Evolutionary conservation across 2,888 invertebrate species (phyloP), one percentile per base, ranked within the genome.

Genomic region (Hedya salicella): DNA sequence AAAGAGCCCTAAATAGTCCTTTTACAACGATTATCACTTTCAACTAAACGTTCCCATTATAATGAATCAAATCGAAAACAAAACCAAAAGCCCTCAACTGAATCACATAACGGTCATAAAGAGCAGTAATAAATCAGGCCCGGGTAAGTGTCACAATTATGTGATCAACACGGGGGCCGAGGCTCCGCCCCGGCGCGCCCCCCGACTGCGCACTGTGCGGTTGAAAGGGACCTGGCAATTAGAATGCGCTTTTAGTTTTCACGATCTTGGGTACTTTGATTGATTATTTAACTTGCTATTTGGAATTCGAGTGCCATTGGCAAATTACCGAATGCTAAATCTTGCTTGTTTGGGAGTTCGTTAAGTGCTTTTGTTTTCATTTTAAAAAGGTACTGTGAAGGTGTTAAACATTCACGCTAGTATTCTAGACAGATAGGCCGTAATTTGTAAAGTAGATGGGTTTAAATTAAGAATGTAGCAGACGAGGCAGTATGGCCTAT

Each of bases 41-140:
- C 32, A 32, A 57, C 57, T 57, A 57, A 52, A 42, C 42, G 40
- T 61, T 50, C 19, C 30, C 19, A 46, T 54, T 56, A 36, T 9
- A 36, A 9, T 36, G 9, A 36, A 36, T 36, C 17, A 42, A 42
- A 46, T 30, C 70, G 64, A 62, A 16, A 52, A 64, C 50, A 65
- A 68, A 67, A 68, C 50, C 36, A 49, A 54, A 48, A 62, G 32
- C 36, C 54, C 53, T 32, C 42, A 40, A 70, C 3, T 14, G 36
- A 17, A 46, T 62, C 21, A 63, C 67, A 46, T 30, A 65, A 52
- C 49, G 17, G 48, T 36, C 48, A 50, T 62, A 68, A 60, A 40
- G 53, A 40, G 46, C 69, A 69, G 25, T 25, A 25, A 73, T 77
- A 74, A 78, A 76, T 77, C 74, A 71, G 68, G 70, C 36, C 63